A percentile compares a stretch with the other conserved stretches of the same genome.
These are phyloP conservation scores for Mandrillus leucophaeus DNA, from an alignment of 2,113 vertebrate species.

Conservation along the genomic window DNA sequence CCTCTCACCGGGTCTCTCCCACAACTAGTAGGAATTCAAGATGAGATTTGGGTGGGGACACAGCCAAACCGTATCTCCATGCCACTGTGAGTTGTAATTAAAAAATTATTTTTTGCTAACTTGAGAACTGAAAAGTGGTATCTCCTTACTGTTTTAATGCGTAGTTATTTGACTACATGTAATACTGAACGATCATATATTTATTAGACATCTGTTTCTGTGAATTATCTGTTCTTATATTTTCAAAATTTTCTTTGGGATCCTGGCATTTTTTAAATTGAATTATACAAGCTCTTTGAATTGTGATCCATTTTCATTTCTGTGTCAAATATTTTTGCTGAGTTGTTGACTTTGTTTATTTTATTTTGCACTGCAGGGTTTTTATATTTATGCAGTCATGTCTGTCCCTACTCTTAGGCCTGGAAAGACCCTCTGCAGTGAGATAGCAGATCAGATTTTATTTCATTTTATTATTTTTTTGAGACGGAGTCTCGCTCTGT, in stretches of 20 bases:
- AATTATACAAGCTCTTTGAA: constrained; percentile 20
- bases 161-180: neutral
- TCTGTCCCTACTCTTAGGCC: neutral
- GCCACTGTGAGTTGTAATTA: neutral
- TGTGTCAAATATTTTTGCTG: neutral
- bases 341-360: neutral
- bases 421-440: neutral
- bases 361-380: neutral
- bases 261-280: neutral
- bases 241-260: constrained; percentile 42
- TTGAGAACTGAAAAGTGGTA: neutral
- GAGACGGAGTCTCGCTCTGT: neutral
- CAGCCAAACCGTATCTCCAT: neutral
- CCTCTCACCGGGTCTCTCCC: too few species aligned
- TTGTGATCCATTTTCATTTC: constrained; percentile 34
- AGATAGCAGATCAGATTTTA: neutral
- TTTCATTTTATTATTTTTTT: neutral
- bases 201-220: neutral
- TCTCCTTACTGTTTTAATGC: constrained; percentile 7
- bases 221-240: neutral
- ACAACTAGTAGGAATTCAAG: too few species aligned
- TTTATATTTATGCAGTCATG: neutral
- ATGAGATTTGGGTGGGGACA: too few species aligned
- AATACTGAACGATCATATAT: neutral
- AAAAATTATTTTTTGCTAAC: neutral